Evolutionary conservation across 2,888 invertebrate species (phyloP).

Genomic region (Megamerina dolium): DNA sequence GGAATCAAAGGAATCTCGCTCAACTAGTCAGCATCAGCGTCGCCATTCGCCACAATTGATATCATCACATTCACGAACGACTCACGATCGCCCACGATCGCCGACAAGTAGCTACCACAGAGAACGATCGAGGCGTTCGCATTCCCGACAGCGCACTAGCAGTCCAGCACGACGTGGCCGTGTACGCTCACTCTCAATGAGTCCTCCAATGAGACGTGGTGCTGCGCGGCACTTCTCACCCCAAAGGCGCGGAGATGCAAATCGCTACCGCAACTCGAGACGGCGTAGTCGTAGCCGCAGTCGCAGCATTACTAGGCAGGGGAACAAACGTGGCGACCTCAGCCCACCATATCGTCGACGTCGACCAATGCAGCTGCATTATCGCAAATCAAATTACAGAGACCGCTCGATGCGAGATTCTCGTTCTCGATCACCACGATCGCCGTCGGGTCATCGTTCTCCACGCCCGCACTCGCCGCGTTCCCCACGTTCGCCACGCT

Average conservation of each 20-base stretch:
- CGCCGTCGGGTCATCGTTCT: constrained; percentile 7
- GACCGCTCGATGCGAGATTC: constrained; percentile 20
- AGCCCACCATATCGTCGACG: constrained; percentile 28
- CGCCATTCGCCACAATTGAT: constrained; percentile 19
- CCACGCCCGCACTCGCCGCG: constrained; percentile 15
- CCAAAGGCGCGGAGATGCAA: constrained; percentile 15
- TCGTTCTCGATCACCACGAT: constrained; percentile 21
- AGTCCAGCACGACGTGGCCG: constrained; percentile 25
- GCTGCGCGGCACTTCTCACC: constrained; percentile 24
- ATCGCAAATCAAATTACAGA: constrained; percentile 24
- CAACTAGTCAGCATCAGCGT: constrained; percentile 17
- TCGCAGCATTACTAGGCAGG: constrained; percentile 28
- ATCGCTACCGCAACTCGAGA: constrained; percentile 13
- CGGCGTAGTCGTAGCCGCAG: constrained; percentile 36
- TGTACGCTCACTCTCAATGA: constrained; percentile 29
- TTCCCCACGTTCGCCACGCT: constrained; percentile 20
- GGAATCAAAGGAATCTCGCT: constrained; percentile 30
- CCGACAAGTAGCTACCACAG: constrained; percentile 15
- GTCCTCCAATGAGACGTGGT: constrained; percentile 27
- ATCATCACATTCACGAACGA: constrained; percentile 3
- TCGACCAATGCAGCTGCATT: constrained; percentile 19
- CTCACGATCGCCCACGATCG: constrained; percentile 19
- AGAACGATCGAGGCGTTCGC: constrained; percentile 20
- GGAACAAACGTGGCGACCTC: constrained; percentile 19
- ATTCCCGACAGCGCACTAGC: constrained; percentile 26